These are phyloP conservation scores for Branchinecta sandiegonensis DNA, from an alignment of 2,888 invertebrate species.

Conservation along the genomic window DNA sequence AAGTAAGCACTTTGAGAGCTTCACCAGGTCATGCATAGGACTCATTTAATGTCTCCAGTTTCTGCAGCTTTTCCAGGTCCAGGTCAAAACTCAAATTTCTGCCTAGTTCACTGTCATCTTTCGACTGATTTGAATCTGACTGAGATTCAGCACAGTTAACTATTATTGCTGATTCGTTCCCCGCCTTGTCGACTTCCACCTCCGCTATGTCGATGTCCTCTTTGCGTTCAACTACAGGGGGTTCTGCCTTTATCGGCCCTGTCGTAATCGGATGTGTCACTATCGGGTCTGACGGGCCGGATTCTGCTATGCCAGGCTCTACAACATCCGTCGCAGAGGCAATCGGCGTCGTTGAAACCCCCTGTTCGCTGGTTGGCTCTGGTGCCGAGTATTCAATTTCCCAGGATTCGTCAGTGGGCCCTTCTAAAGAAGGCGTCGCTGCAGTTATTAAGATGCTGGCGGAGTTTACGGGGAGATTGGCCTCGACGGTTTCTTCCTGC, in stretches of 20 bases:
- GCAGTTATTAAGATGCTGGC: constrained; percentile 85
- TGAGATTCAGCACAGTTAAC: neutral
- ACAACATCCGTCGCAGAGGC: neutral
- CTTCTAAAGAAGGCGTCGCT: constrained; percentile 81
- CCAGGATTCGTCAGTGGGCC: constrained; percentile 43
- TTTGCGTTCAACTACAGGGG: neutral
- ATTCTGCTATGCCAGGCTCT: neutral
- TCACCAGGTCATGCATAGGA: constrained; percentile 56
- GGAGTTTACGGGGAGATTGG: constrained; percentile 13
- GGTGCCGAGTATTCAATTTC: constrained; percentile 19
- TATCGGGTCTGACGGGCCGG: neutral
- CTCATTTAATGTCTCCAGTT: constrained; percentile 74
- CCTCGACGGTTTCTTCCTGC: too few relatives aligned
- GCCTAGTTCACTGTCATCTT: neutral
- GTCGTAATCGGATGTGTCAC: neutral
- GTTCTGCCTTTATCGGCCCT: neutral
- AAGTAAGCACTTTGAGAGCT: too few relatives aligned
- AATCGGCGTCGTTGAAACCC: constrained; percentile 15
- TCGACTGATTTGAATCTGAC: neutral
- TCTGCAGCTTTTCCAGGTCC: constrained; percentile 71
- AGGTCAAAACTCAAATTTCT: constrained; percentile 50
- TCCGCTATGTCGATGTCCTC: neutral
- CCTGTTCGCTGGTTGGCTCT: constrained; percentile 20
- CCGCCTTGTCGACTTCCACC: neutral
- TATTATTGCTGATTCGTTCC: neutral